phyloP scores from a whole-genome alignment of 2,888 invertebrate genomes.

The Conistra vaccinii region DNA sequence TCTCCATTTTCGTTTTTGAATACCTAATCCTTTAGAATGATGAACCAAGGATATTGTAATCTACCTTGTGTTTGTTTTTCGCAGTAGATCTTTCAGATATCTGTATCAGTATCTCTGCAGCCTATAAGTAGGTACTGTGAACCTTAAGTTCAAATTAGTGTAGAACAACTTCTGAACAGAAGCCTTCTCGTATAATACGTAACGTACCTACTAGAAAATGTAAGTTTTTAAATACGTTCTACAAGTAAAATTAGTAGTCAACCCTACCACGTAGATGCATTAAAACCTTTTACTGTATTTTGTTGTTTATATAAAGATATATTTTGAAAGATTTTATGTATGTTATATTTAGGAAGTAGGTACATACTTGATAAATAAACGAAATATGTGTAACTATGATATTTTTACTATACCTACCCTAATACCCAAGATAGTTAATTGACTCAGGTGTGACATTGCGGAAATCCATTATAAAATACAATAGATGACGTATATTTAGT shows the following conservation, averaged over 20 bases:
- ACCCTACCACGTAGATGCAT: constrained; percentile 10
- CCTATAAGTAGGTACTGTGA: background rate
- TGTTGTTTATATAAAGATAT: constrained; percentile 44
- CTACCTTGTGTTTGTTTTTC: too few relatives aligned
- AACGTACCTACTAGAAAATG: background rate
- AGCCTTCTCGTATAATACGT: background rate
- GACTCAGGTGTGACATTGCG: too few relatives aligned
- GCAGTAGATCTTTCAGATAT: background rate
- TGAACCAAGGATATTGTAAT: constrained; percentile 14
- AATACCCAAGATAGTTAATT: too few relatives aligned
- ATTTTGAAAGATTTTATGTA: constrained; percentile 58
- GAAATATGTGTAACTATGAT: constrained; percentile 19
- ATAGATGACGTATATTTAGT: too few relatives aligned
- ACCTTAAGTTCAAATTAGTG: constrained; percentile 26
- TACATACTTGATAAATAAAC: constrained; percentile 42
- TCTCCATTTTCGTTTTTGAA: background rate
- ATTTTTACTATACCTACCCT: background rate
- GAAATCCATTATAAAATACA: too few relatives aligned
- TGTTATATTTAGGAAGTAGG: constrained; percentile 48
- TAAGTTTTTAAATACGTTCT: background rate
- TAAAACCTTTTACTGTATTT: constrained; percentile 25
- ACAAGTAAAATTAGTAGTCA: constrained; percentile 1
- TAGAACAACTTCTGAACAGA: background rate
- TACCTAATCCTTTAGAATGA: background rate
- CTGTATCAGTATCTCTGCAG: background rate